Evolutionary conservation across 2,113 vertebrate species (phyloP), one percentile per base, ranked within the genome.

Genomic region (Ciconia boyciana): DNA sequence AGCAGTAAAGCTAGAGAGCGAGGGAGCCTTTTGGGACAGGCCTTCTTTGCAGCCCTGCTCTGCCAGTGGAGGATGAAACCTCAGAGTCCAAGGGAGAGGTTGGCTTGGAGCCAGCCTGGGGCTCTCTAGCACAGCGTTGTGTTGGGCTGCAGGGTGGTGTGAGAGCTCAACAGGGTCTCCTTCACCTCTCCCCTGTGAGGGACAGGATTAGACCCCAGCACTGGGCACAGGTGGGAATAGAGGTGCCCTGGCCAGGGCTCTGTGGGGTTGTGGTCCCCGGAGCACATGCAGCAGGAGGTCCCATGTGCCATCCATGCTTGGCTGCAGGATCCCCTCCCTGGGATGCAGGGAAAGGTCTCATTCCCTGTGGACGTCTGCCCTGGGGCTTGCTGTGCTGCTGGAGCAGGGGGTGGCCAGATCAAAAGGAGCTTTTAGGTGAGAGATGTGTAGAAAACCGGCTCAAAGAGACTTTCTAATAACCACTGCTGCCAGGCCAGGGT

Each of bases 261-360:
- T 61, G 7, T 41, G 21, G 49, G 36, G 17, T 13, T 84, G 32
- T 39, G 52, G 52, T 64, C 22, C 41, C 58, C 0, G 0, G 26
- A 86, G 36, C 0, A 2, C 16, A n/a, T 36, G 11, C 54, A 55
- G 29, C 4, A 8, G 36, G 29, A 60, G 4, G 29, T 85, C 46
- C 24, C 9, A 44, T 0, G 1, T 0, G 1, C 24, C 0, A 1
- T 61, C 44, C 1, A 0, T 62, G 22, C 39, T 41, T 85, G 75
- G 31, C 39, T 92, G 34, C 32, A 76, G 61, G 57, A 39, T 60
- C 17, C 9, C 22, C 19, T 85, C 16, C 75, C 32, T 19, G 19
- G 75, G 29, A 64, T 6, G 6, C 9, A 71, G 34, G 31, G 12
- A 34, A 68, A 82, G 7, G 25, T 66, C 65, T 85, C 39, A 3